Percentiles rank a stretch among this genome's conserved stretches.
Evolutionary conservation across 2,113 vertebrate species (phyloP).

Genomic region (Macrotus californicus): DNA sequence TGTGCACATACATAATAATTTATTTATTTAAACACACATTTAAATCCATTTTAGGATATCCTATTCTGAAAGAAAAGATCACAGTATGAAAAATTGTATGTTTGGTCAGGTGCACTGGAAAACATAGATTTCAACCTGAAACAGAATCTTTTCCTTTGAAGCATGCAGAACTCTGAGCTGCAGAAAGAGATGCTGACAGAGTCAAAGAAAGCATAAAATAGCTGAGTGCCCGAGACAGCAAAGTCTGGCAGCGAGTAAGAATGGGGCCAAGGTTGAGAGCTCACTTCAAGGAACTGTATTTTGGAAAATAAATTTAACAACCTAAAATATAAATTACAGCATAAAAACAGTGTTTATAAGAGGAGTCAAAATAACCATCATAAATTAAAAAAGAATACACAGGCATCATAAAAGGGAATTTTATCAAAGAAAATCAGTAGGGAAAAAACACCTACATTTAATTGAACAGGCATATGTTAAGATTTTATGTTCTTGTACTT

Average conservation of each 20-base stretch:
- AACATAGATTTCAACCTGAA: neutral
- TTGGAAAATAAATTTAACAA: neutral
- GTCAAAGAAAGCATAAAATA: neutral
- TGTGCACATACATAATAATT: neutral
- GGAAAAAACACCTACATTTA: neutral
- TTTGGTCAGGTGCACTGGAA: neutral
- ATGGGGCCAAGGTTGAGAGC: rapidly evolving
- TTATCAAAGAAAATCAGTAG: neutral
- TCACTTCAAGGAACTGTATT: neutral
- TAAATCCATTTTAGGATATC: neutral
- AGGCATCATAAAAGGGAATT: neutral
- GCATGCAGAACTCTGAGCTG: neutral
- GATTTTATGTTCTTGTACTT: neutral
- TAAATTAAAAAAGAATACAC: neutral
- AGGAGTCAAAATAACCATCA: neutral
- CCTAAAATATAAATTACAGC: neutral
- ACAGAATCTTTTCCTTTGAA: neutral
- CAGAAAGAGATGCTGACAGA: neutral
- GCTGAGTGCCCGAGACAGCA: neutral
- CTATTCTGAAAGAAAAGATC: neutral
- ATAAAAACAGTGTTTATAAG: neutral
- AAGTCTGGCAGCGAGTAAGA: neutral
- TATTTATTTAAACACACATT: neutral
- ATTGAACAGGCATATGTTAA: neutral
- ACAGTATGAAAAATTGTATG: neutral